Percentiles rank a stretch among this genome's conserved stretches.
phyloP scores from a whole-genome alignment of 2,113 vertebrate species.

The Asarcornis scutulata region DNA sequence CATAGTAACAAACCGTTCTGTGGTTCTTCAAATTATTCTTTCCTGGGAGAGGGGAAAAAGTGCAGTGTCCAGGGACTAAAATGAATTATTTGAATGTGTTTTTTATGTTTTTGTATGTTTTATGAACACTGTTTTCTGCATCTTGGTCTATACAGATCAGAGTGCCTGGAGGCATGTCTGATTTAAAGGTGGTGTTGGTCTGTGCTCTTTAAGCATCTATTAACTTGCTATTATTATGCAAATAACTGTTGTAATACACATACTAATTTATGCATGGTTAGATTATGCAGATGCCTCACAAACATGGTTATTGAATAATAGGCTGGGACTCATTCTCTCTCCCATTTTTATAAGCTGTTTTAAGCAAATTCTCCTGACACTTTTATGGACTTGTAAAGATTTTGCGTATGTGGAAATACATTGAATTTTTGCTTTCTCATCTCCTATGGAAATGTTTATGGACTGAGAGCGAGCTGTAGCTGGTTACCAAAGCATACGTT shows the following conservation, averaged over 20 bases:
- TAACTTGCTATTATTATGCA: slow-evolving; percentile 99
- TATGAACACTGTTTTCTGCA: slow-evolving; percentile 79
- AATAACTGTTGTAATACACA: slow-evolving; percentile 99
- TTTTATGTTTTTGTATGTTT: slow-evolving; percentile 58
- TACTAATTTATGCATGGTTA: slow-evolving; percentile 99
- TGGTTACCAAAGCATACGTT: neutral
- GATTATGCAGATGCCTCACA: slow-evolving; percentile 90
- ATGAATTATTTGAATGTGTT: slow-evolving; percentile 63
- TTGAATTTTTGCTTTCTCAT: slow-evolving; percentile 2
- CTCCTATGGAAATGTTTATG: neutral
- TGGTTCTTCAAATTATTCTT: slow-evolving; percentile 64
- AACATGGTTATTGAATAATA: slow-evolving; percentile 90
- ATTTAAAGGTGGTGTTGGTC: slow-evolving; percentile 98
- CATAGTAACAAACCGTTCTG: slow-evolving; percentile 40
- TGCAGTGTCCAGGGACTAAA: slow-evolving; percentile 61
- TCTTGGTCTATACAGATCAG: slow-evolving; percentile 82
- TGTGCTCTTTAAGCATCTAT: slow-evolving; percentile 98
- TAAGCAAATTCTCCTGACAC: slow-evolving; percentile 68
- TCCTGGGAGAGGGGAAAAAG: neutral
- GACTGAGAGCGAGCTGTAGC: neutral
- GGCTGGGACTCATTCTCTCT: slow-evolving; percentile 74
- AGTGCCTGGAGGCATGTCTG: slow-evolving; percentile 94
- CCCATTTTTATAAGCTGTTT: slow-evolving; percentile 73
- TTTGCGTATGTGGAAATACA: neutral
- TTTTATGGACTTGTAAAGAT: slow-evolving; percentile 55